Evolutionary conservation across 2,113 vertebrate genomes (phyloP).

Genomic region (Podarcis cretensis): DNA sequence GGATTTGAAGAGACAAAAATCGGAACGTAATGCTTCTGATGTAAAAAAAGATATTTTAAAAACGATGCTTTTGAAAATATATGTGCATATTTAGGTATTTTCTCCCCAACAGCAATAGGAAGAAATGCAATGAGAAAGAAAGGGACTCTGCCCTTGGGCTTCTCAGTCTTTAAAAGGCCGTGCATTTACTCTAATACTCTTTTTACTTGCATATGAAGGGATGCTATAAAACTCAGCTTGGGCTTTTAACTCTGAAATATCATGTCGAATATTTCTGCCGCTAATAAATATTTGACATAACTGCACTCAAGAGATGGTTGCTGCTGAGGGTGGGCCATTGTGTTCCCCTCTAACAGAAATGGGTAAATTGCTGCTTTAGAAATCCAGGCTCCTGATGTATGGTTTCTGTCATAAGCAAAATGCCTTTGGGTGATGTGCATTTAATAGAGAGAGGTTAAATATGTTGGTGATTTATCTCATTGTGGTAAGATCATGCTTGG

Average conservation of each 20-base stretch:
- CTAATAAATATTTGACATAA: constrained; percentile 46
- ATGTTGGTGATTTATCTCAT: constrained; percentile 68
- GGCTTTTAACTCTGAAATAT: constrained; percentile 4
- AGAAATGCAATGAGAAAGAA: no score
- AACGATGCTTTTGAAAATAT: no score
- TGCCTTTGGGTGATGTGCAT: constrained; percentile 62
- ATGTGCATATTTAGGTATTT: no score
- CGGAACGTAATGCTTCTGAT: no score
- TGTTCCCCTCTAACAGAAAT: constrained; percentile 23
- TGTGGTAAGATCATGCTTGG: constrained; percentile 59
- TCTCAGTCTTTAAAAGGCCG: no score
- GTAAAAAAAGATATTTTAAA: no score
- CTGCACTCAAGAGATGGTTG: constrained; percentile 38
- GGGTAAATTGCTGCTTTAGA: not conserved
- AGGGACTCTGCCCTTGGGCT: no score
- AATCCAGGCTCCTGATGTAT: constrained; percentile 46
- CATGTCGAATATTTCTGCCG: not conserved
- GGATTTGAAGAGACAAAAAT: no score
- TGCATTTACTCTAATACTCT: not conserved
- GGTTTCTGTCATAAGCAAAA: constrained; percentile 48
- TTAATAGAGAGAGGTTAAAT: constrained; percentile 69
- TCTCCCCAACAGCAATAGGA: no score
- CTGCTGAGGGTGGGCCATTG: rapidly evolving
- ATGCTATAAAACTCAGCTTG: not conserved
- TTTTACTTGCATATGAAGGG: rapidly evolving